Evolutionary conservation across 2,888 invertebrate genomes (phyloP).

Genomic region (Amphipoea oculea): DNA sequence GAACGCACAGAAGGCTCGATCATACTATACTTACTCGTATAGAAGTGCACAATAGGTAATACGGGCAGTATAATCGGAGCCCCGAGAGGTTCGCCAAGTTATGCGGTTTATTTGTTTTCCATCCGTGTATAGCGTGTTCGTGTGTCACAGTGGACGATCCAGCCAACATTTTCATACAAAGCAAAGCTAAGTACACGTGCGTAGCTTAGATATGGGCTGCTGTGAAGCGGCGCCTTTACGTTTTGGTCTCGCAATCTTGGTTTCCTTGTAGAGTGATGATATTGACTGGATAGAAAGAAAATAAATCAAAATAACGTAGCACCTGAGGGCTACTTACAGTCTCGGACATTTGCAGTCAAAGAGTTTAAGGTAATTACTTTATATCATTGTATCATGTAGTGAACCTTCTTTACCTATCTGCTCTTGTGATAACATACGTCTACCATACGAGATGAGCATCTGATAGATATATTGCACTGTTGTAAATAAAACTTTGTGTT

Average conservation of each 20-base stretch:
- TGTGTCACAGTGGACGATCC: not conserved
- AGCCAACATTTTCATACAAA: not conserved
- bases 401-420: not conserved
- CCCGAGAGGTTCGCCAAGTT: not conserved
- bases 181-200: not conserved
- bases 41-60: not conserved
- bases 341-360: not conserved
- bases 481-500: constrained; percentile 45
- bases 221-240: not conserved
- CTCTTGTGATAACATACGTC: not conserved
- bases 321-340: not conserved
- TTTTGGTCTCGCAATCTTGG: not conserved
- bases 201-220: not conserved
- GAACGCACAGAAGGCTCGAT: constrained; percentile 17
- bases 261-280: not conserved
- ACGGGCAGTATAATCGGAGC: not conserved
- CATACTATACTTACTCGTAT: no score
- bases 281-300: not conserved
- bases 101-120: not conserved
- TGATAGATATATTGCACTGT: constrained; percentile 54
- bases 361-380: not conserved
- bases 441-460: constrained; percentile 33
- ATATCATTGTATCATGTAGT: not conserved
- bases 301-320: not conserved
- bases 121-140: not conserved